Evolutionary conservation across 1,140 invertebrate genomes (phyloP).

Genomic region (Chironomus striatipennis): DNA sequence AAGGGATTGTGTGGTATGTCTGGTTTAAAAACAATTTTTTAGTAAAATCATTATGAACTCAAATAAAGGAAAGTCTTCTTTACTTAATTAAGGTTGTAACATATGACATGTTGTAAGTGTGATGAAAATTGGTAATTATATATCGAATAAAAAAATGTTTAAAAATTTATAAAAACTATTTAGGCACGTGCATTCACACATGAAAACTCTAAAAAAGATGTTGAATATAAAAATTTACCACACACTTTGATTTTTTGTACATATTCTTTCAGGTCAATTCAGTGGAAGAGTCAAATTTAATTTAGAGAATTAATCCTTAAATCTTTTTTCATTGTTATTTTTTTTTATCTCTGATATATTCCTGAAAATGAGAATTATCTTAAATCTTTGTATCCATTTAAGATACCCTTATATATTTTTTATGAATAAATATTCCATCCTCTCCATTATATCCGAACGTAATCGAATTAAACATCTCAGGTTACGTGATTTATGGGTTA

Average conservation of each 20-base stretch:
- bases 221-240: not conserved
- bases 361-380: not conserved
- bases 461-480: not conserved
- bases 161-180: not conserved
- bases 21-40: too few species aligned
- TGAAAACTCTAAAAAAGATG: not conserved
- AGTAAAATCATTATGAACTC: too few species aligned
- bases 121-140: too few species aligned
- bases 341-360: not conserved
- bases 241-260: not conserved
- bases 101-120: too few species aligned
- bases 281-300: not conserved
- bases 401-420: not conserved
- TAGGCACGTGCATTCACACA: not conserved
- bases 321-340: not conserved
- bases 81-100: too few species aligned
- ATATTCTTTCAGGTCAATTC: not conserved
- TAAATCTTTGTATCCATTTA: not conserved
- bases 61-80: too few species aligned
- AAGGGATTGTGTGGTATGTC: too few species aligned
- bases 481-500: conserved; percentile 13
- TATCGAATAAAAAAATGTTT: too few species aligned
- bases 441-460: not conserved
- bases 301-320: conserved; percentile 3
- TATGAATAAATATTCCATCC: not conserved